Evolutionary conservation across 2,888 invertebrate species (phyloP), one percentile per base, ranked within the genome.

Genomic region (Nymphalis polychloros): DNA sequence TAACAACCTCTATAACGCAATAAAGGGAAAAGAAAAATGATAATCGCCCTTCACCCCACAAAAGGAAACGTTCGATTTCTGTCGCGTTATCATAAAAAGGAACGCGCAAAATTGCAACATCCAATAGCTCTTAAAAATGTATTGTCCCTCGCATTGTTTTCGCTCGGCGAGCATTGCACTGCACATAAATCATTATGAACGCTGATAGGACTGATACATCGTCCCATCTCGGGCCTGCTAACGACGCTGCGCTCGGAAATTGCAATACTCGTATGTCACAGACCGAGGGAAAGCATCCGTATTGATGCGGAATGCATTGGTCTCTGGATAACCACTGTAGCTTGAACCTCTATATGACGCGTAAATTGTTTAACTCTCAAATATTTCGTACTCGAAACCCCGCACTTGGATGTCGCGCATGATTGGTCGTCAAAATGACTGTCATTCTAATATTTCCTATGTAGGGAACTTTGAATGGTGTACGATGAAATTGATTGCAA

Each of bases 251-350:
- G 81, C 84, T 86, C 87, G 88, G 88, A 89, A 87, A 89, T 89
- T 88, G 87, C 89, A 87, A 88, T 87, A 85, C 86, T 88, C 88
- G 84, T 87, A 85, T 88, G 89, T 89, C 87, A 89, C 83, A 81
- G 83, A 79, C 79, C 79, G 81, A 77, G 81, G 81, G 82, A 79
- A 81, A 81, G 82, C 80, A 81, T 79, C 81, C 82, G 82, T 84
- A 85, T 85, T 85, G 87, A 85, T 74, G 73, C 61, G 61, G 72
- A 74, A 75, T 84, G 81, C 81, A 84, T 82, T 81, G 84, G 82
- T 77, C 80, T 74, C 77, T 73, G 74, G 73, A 74, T 76, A 73
- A 73, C 86, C 85, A 83, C 76, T 64, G 71, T 79, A 77, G 73
- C 73, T 74, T 76, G 86, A 78, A 68, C 83, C 75, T 52, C 16